phyloP scores from a whole-genome alignment of 2,888 invertebrate species.

The Leptogaster cylindrica region DNA sequence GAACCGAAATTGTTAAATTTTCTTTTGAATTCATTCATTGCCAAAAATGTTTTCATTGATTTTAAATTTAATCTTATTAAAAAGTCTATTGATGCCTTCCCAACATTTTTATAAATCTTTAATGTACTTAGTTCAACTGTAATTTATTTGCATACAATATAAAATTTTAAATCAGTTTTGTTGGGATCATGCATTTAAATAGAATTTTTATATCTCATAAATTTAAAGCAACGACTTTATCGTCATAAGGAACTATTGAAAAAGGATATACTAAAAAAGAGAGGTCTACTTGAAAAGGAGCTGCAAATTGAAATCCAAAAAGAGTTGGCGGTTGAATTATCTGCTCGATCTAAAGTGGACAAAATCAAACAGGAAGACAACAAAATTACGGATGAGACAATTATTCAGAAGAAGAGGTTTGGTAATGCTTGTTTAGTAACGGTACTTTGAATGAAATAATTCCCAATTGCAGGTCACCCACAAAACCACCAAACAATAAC shows the following conservation, averaged over 20 bases:
- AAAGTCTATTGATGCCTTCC: slow-evolving; percentile 43
- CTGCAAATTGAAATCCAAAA: slow-evolving; percentile 88
- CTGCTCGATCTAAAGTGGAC: slow-evolving; percentile 73
- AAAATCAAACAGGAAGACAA: slow-evolving; percentile 43
- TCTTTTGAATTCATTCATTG: background rate
- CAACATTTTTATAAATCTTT: slow-evolving; percentile 39
- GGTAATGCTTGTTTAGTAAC: background rate
- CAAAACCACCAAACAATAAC: slow-evolving; percentile 36
- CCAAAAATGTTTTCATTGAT: background rate
- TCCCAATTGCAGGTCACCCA: slow-evolving; percentile 29
- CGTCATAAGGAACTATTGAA: slow-evolving; percentile 91
- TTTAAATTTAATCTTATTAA: no score
- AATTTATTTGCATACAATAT: no score
- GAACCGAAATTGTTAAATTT: background rate
- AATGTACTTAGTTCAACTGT: slow-evolving; percentile 23
- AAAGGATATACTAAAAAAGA: slow-evolving; percentile 90
- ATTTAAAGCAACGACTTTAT: slow-evolving; percentile 77
- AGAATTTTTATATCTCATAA: slow-evolving; percentile 45
- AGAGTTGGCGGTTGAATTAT: slow-evolving; percentile 76
- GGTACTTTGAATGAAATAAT: background rate
- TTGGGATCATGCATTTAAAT: slow-evolving; percentile 46
- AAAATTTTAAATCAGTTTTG: slow-evolving; percentile 16
- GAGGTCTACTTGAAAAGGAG: slow-evolving; percentile 86
- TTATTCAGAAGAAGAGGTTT: slow-evolving; percentile 42
- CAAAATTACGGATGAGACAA: slow-evolving; percentile 27